Conservation (phyloP, 1,140 invertebrate genomes). For the Oryzaephilus surinamensis region DNA sequence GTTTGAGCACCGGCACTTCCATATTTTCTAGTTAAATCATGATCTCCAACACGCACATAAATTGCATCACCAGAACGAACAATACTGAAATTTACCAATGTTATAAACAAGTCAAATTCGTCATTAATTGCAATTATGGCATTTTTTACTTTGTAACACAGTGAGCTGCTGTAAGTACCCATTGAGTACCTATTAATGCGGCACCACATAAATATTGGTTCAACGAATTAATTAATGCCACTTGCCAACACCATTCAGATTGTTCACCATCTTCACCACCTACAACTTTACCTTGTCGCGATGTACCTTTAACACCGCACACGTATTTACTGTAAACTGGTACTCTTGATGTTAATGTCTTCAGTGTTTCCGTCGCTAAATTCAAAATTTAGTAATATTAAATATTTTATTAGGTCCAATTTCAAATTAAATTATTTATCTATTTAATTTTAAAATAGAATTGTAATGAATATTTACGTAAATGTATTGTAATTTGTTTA, state of each 20-base stretch:
- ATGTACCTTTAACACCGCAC: conserved; percentile 74
- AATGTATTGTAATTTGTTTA: too few relatives aligned
- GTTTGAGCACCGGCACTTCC: conserved; percentile 83
- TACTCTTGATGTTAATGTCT: conserved; percentile 49
- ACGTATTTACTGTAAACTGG: conserved; percentile 80
- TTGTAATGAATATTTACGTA: neutral
- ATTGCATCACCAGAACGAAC: conserved; percentile 82
- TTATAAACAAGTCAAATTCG: conserved; percentile 9
- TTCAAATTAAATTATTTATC: too few relatives aligned
- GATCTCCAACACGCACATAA: conserved; percentile 86
- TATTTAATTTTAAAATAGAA: conserved; percentile 1
- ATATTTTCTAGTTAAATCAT: conserved; percentile 78
- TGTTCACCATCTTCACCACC: conserved; percentile 83
- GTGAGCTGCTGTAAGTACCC: conserved; percentile 91
- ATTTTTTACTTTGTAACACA: conserved; percentile 80
- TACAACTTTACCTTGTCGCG: conserved; percentile 60
- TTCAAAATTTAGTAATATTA: too few relatives aligned
- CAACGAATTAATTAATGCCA: conserved; percentile 83
- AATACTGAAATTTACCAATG: conserved; percentile 52
- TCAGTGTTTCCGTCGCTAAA: conserved; percentile 36
- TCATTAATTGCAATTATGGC: neutral
- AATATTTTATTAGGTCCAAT: too few relatives aligned
- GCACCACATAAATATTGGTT: conserved; percentile 95
- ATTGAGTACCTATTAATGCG: conserved; percentile 85
- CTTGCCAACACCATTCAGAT: conserved; percentile 93